These are phyloP conservation scores for Zaprionus obscuricornis DNA, from an alignment of 2,888 invertebrate species.

Conservation along the genomic window DNA sequence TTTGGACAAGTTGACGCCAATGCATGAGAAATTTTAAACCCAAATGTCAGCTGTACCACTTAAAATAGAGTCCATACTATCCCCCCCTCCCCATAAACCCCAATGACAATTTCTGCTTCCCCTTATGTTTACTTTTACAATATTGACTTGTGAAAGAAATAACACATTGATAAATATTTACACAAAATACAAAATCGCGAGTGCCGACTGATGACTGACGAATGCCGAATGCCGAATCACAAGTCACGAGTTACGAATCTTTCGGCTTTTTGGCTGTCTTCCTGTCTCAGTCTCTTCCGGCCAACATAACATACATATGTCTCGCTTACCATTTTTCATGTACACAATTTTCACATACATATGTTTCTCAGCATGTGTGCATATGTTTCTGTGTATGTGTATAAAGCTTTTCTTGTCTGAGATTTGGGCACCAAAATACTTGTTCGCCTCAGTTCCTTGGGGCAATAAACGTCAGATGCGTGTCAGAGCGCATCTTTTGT, in stretches of 20 bases:
- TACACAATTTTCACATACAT: constrained; percentile 23
- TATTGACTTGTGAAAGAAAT: constrained; percentile 67
- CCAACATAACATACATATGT: constrained; percentile 50
- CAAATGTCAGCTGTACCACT: constrained; percentile 69
- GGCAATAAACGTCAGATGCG: constrained; percentile 73
- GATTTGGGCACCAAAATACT: constrained; percentile 36
- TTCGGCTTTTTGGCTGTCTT: too few species aligned
- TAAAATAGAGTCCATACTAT: constrained; percentile 43
- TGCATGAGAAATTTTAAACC: constrained; percentile 71
- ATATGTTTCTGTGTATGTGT: constrained; percentile 9
- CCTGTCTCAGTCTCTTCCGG: constrained; percentile 5
- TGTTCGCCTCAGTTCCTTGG: constrained; percentile 50
- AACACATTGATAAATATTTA: constrained; percentile 59
- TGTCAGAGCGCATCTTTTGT: constrained; percentile 68
- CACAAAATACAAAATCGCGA: constrained; percentile 55
- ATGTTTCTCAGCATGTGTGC: neutral
- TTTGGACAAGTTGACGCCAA: constrained; percentile 73
- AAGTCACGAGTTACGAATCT: too few species aligned
- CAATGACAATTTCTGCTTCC: neutral
- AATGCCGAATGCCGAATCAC: too few species aligned
- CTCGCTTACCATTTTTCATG: constrained; percentile 35
- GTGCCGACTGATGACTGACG: too few species aligned
- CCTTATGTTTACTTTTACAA: constrained; percentile 60
- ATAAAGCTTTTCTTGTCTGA: constrained; percentile 23
- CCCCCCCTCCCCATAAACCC: neutral